Percentiles rank a stretch among this genome's conserved stretches.
These are phyloP conservation scores for Kryptopterus vitreolus DNA, from an alignment of 2,797 vertebrate species.

Conservation along the genomic window DNA sequence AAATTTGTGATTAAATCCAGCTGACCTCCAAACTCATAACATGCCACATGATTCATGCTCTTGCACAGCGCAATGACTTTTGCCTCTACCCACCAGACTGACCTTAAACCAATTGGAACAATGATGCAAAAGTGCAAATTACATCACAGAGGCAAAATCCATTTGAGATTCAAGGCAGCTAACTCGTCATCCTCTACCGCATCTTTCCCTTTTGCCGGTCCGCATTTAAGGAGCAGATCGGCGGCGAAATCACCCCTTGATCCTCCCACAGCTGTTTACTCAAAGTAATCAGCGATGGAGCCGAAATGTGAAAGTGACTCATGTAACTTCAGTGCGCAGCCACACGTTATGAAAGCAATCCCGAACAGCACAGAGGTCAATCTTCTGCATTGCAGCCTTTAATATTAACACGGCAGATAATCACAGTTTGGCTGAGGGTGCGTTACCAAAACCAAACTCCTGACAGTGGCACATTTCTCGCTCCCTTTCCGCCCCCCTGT, in stretches of 20 bases:
- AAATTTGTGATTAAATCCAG: neutral
- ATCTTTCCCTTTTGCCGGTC: constrained; percentile 11
- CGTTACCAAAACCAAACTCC: constrained; percentile 25
- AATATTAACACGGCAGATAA: neutral
- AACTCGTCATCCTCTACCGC: constrained; percentile 26
- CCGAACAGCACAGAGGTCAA: neutral
- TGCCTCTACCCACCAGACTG: neutral
- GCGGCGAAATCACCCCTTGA: constrained; percentile 39
- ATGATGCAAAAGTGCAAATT: neutral
- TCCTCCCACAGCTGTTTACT: constrained; percentile 27
- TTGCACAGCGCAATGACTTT: neutral
- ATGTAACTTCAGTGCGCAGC: neutral
- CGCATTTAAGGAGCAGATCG: constrained; percentile 43
- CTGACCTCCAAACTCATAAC: neutral
- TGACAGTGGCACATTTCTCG: constrained; percentile 28
- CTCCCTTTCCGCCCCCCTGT: constrained; percentile 2
- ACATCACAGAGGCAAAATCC: constrained; percentile 3
- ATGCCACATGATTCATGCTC: neutral
- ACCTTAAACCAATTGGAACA: constrained; percentile 16
- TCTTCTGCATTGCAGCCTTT: constrained; percentile 23
- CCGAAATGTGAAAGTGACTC: neutral
- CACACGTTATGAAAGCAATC: neutral
- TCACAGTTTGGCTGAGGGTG: constrained; percentile 17
- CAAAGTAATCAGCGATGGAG: constrained; percentile 15
- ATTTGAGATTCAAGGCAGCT: constrained; percentile 22